phyloP scores from a whole-genome alignment of 2,797 vertebrate species.

The Propithecus perrieri region DNA sequence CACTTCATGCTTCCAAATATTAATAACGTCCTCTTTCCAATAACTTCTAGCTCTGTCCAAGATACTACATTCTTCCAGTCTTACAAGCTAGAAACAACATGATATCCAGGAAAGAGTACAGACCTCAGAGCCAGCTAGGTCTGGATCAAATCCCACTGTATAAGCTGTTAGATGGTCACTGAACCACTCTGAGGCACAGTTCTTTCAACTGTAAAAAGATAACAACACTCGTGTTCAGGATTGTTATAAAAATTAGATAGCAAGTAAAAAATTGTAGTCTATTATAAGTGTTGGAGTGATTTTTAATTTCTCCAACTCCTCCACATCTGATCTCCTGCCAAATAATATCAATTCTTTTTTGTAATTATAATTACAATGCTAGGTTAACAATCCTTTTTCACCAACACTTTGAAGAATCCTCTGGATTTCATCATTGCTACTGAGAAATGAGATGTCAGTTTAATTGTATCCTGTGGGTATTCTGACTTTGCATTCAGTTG shows the following conservation, averaged over 20 bases:
- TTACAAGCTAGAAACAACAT: background rate
- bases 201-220: background rate
- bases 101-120: background rate
- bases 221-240: background rate
- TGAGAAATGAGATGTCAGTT: background rate
- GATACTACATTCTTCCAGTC: background rate
- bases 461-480: background rate
- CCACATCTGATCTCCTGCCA: background rate
- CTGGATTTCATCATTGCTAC: background rate
- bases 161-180: background rate
- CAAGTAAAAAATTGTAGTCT: background rate
- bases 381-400: background rate
- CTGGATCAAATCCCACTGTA: background rate
- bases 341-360: background rate
- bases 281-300: background rate
- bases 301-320: background rate
- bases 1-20: background rate
- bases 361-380: background rate
- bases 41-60: background rate
- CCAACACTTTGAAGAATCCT: background rate
- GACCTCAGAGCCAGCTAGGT: background rate
- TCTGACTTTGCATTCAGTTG: background rate
- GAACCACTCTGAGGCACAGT: background rate
- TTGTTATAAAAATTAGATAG: background rate
- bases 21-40: background rate